Evolutionary conservation across 30 jellyfish, hydroid and myxozoan genomes (phyloP), one percentile per base, ranked within the genome.

Genomic region (Catostylus mosaicus): DNA sequence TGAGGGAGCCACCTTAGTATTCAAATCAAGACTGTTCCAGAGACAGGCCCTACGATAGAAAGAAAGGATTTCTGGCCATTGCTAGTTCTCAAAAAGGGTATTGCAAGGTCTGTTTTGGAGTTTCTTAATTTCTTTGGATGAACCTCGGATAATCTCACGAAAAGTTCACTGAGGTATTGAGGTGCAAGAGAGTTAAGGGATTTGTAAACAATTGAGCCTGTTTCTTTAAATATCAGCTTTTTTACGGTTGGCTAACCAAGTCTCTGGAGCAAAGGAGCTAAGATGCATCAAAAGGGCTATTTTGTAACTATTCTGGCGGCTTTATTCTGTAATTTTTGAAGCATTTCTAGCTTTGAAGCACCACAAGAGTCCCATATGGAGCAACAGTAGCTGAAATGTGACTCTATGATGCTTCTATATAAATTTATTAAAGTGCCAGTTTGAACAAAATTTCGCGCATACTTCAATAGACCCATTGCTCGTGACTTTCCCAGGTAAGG

Each of bases 171-270:
- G 75, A 11, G 75, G n/a, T 62, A 62, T 62, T 62, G 45, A 62
- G 75, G 75, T 62, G 75, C 75, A 62, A 62, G 75, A 29, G 75
- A 62, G 45, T 62, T 62, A 62, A 69, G 37, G 6, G 67, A 69
- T 27, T 47, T 37, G 24, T 73, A 43, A 73, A 59, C 69, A 37
- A 73, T 62, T 8, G 45, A 62, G 8, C 75, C 45, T 62, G 75
- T 62, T 62, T 62, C 75, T 62, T 32, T 67, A 50, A 31, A 9
- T 20, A 57, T 20, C 34, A 57, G 9, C 9, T 57, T 57, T 57
- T 7, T 57, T 57, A 20, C 10, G 9, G 23, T 20, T 20, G 56
- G 56, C 56, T 16, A 43, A 43, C 16, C 56, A 16, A 43, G 8
- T 43, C 56, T 43, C 56, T 43, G 56, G 16, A 43, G 56, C 56